phyloP scores from a whole-genome alignment of 2,797 vertebrate species.

The Lepus townsendii region DNA sequence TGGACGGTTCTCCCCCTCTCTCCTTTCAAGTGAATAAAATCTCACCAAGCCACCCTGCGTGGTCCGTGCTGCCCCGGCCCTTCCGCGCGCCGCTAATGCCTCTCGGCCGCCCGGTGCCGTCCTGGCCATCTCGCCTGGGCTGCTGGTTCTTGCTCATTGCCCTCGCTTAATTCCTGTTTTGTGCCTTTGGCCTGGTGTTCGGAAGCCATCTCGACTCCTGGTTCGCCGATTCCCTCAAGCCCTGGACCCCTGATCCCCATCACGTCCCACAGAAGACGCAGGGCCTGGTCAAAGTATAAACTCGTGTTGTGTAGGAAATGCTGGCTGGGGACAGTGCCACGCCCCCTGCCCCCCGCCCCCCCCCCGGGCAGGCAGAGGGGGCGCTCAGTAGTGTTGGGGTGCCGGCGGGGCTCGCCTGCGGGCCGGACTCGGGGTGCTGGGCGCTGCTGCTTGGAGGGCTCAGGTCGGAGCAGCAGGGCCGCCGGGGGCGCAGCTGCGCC shows the following conservation, averaged over 20 bases:
- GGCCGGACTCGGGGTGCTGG: neutral
- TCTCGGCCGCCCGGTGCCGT: too few species aligned
- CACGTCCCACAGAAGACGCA: slow-evolving; percentile 61
- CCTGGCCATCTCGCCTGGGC: neutral
- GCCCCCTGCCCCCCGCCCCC: neutral
- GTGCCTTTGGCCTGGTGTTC: neutral
- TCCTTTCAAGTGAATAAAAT: too few species aligned
- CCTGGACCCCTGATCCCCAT: neutral
- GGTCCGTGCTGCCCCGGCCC: too few species aligned
- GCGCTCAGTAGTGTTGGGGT: too few species aligned
- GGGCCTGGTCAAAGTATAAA: slow-evolving; percentile 72
- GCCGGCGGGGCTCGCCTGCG: too few species aligned
- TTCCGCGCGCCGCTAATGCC: too few species aligned
- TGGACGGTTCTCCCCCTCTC: too few species aligned
- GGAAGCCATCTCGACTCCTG: neutral
- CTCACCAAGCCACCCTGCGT: too few species aligned
- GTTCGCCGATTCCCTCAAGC: neutral
- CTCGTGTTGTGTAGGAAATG: slow-evolving; percentile 74
- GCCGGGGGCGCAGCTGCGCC: neutral
- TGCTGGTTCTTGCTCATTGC: slow-evolving; percentile 1
- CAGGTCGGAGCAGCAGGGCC: slow-evolving; percentile 79
- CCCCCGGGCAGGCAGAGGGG: neutral
- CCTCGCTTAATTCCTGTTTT: neutral
- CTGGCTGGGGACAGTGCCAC: slow-evolving; percentile 64
- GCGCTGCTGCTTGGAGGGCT: slow-evolving; percentile 80